A percentile compares a stretch with the other conserved stretches of the same genome.
These are phyloP conservation scores for Temnothorax ravouxi DNA, from an alignment of 2,888 invertebrate species.

Conservation along the genomic window DNA sequence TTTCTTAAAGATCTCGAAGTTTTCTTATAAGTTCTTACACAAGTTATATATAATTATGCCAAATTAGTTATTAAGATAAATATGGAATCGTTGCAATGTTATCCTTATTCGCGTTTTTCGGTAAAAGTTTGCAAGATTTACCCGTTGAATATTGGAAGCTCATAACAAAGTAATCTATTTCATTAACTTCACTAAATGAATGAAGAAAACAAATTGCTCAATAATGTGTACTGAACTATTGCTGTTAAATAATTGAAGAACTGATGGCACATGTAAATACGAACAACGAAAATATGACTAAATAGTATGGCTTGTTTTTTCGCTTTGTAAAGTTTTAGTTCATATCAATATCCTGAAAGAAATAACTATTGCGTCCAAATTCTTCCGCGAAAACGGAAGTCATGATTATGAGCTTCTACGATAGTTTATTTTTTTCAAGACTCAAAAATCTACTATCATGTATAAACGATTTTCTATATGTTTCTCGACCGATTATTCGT, in stretches of 20 bases:
- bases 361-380: neutral
- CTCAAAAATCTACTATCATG: conserved; percentile 21
- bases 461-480: conserved; percentile 13
- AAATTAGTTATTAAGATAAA: conserved; percentile 40
- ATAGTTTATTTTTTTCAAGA: neutral
- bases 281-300: conserved; percentile 61
- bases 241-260: conserved; percentile 19
- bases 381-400: conserved; percentile 1
- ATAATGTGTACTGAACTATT: conserved; percentile 58
- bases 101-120: neutral
- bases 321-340: conserved; percentile 1
- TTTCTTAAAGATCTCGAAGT: conserved; percentile 19
- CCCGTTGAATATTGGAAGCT: conserved; percentile 22
- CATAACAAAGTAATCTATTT: conserved; percentile 38
- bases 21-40: conserved; percentile 8
- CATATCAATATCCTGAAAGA: neutral
- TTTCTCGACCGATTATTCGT: conserved; percentile 7
- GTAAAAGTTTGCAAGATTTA: conserved; percentile 18
- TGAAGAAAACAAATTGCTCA: conserved; percentile 54
- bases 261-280: conserved; percentile 45
- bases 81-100: conserved; percentile 5
- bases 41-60: conserved; percentile 6
- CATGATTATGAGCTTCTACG: conserved; percentile 47
- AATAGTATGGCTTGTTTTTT: neutral
- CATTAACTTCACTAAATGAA: conserved; percentile 13